phyloP scores from a whole-genome alignment of 2,113 vertebrate genomes.

The Oreochromis aureus region DNA sequence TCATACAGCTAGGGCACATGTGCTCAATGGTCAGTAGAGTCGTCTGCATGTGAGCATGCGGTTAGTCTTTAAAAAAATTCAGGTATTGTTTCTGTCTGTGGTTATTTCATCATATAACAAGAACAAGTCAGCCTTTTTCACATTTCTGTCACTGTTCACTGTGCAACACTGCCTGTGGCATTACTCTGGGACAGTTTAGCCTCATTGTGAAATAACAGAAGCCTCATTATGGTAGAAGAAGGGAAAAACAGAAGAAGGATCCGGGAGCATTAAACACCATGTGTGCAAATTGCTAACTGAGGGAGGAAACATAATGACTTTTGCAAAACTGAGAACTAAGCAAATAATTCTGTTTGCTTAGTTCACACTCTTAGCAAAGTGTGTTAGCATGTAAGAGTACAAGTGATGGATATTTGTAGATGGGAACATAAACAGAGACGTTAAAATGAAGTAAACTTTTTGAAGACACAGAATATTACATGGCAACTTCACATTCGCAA shows the following conservation, averaged over 20 bases:
- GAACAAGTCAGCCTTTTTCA: background rate
- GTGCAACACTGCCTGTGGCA: background rate
- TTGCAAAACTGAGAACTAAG: background rate
- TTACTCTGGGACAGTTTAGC: background rate
- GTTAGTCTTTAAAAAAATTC: background rate
- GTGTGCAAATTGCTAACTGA: background rate
- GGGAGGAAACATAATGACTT: background rate
- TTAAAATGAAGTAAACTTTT: background rate
- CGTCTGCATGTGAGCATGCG: background rate
- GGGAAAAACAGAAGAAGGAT: background rate
- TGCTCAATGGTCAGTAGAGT: background rate
- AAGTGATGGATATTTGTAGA: background rate
- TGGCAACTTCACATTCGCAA: background rate
- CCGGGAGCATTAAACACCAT: background rate
- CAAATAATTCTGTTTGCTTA: background rate
- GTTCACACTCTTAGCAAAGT: background rate
- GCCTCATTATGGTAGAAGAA: slow-evolving; percentile 10
- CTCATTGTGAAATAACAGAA: slow-evolving; percentile 5
- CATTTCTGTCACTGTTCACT: background rate
- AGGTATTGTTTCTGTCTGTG: slow-evolving; percentile 1
- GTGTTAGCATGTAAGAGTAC: background rate
- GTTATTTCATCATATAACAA: slow-evolving; percentile 1
- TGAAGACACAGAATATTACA: background rate
- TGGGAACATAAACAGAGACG: background rate
- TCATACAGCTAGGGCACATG: background rate